Base-by-base conservation (phyloP, 2,113 vertebrate species). In the Takifugu bimaculatus region DNA sequence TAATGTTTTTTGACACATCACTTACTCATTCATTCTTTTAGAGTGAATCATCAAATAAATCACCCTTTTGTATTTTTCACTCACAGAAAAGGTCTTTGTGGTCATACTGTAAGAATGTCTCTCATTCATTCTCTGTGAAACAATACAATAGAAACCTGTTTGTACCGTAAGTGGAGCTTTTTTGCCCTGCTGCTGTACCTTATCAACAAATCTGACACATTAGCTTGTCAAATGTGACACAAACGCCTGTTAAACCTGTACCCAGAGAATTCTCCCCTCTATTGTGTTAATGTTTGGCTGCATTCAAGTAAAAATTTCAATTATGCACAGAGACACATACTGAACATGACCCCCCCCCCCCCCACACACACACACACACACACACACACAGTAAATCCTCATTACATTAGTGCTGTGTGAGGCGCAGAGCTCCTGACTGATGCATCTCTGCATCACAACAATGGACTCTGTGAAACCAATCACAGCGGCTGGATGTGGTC, bases 371-470 rank as follows among this genome's bases (percentile, higher is more conserved):
- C 29, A 32, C 29, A 32, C 3, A 32, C 3, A 32, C 29, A 20
- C 20, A 20, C 20, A 20, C 20, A 20, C 20, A 39, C 7, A 39
- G 35, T 39, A 39, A 10, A 39, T 10, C 35, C 35, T 39, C 29
- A 32, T 32, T 4, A 20, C 20, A 20, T 32, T 32, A 32, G 11
- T 5, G 4, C 4, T 47, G 14, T 47, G 14, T n/a, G 13, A 48
- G 13, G 45, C 7, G 27, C 44, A 52, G 14, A 11, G 20, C 26
- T 69, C 45, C 28, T 62, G 35, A 55, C 47, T 43, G 59, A 56
- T 60, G 28, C 12, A 14, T 12, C 42, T 66, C 53, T 54, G 64
- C 35, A 76, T 62, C 42, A 39, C 32, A 50, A 29, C 35, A 39
- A 39, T 39, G 35, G 35, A 39, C 35, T 10, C 35, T 39, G 35